A percentile compares a stretch with the other conserved stretches of the same genome.
Evolutionary conservation across 2,888 invertebrate genomes (phyloP).

Genomic region (Sinotaia quadrata): DNA sequence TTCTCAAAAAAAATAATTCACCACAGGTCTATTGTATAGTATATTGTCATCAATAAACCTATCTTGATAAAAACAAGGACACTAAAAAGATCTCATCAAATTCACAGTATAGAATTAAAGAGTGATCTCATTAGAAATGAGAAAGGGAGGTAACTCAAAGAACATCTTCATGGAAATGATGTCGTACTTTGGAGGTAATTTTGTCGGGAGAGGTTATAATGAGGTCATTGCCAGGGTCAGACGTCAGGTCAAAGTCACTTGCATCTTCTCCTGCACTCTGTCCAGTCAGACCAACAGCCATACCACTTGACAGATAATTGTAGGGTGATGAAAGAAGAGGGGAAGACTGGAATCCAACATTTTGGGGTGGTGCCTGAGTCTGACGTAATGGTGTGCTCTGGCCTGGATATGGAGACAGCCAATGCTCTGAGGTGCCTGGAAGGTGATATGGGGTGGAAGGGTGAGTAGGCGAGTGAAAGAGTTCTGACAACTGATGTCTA

Average conservation of each 20-base stretch:
- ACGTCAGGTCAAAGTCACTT: constrained; percentile 24
- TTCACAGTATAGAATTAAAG: too few relatives aligned
- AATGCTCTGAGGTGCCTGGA: background rate
- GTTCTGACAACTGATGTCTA: too few relatives aligned
- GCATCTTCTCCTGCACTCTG: constrained; percentile 2
- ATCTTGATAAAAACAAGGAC: too few relatives aligned
- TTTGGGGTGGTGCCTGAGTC: background rate
- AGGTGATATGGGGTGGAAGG: background rate
- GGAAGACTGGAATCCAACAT: background rate
- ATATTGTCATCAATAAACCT: too few relatives aligned
- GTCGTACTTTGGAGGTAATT: constrained; percentile 22
- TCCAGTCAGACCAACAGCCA: constrained; percentile 5
- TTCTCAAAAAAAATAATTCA: too few relatives aligned
- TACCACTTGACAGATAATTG: constrained; percentile 7
- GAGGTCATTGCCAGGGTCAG: constrained; percentile 19
- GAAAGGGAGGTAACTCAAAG: too few relatives aligned
- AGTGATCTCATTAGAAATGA: too few relatives aligned
- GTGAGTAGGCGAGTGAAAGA: too few relatives aligned
- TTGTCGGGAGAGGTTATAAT: constrained; percentile 16
- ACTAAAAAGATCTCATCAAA: too few relatives aligned
- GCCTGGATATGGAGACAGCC: background rate
- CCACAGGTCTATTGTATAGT: too few relatives aligned
- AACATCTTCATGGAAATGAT: constrained; percentile 19
- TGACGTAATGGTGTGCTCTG: background rate
- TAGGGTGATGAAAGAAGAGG: constrained; percentile 22